Evolutionary conservation across 2,888 invertebrate species (phyloP).

Genomic region (Polydrusus tereticollis): DNA sequence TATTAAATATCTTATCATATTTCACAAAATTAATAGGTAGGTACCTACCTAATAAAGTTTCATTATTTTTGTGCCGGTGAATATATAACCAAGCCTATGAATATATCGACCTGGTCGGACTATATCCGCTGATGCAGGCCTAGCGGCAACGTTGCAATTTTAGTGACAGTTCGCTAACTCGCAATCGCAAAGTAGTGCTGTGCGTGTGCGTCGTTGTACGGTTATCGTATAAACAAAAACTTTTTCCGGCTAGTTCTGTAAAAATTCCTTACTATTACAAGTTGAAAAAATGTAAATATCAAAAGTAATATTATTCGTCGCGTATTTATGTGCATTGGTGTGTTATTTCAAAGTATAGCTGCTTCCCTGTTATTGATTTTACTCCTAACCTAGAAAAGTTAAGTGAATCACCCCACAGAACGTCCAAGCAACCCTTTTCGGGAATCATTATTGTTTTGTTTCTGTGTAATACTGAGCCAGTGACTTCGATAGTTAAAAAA

Average conservation of each 20-base stretch:
- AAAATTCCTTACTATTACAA: background rate
- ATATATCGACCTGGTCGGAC: conserved; percentile 54
- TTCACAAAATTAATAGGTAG: too few species aligned
- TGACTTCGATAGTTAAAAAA: background rate
- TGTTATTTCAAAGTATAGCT: conserved; percentile 31
- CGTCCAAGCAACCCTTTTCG: conserved; percentile 27
- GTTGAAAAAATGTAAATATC: conserved; percentile 5
- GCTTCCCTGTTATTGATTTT: conserved; percentile 57
- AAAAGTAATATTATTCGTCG: background rate
- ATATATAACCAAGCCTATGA: conserved; percentile 33
- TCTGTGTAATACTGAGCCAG: background rate
- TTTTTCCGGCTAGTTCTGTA: conserved; percentile 43
- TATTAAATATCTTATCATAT: too few species aligned
- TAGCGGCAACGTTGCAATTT: conserved; percentile 62
- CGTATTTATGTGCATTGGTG: conserved; percentile 31
- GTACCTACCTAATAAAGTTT: too few species aligned
- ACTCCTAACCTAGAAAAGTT: conserved; percentile 57
- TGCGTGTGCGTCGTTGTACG: conserved; percentile 53
- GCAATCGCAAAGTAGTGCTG: conserved; percentile 53
- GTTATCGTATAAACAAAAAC: conserved; percentile 56
- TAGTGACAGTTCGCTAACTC: conserved; percentile 56
- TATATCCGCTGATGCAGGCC: conserved; percentile 53
- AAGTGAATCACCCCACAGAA: conserved; percentile 46
- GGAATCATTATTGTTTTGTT: conserved; percentile 21
- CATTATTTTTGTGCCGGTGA: too few species aligned